Evolutionary conservation across 2,113 vertebrate species (phyloP), one percentile per base, ranked within the genome.

Genomic region (Sphyrna mokarran): DNA sequence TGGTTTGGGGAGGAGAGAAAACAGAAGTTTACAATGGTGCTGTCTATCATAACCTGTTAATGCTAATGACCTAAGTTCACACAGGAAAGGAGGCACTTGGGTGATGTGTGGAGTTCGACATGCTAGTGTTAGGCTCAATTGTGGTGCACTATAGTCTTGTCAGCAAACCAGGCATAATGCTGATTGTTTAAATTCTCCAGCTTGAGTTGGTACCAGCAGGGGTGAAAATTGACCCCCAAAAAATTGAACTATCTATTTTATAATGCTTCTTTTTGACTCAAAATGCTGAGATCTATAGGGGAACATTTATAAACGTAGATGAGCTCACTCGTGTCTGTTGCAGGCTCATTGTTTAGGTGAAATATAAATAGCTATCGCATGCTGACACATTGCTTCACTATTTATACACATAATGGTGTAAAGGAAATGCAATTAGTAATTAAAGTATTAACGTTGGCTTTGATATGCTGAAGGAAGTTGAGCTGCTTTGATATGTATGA

Each of bases 361-460:
- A 58, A 63, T 90, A 58, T 33, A 90, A 90, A 58, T 61, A 61
- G 54, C 54, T 61, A 66, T 93, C 37, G 61, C 89, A 22, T 93
- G 20, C 0, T 66, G 48, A 8, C 48, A 33, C 54, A 10, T 7
- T 89, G 61, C 89, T 66, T 83, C 80, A 83, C 89, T 66, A 37
- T 22, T 66, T 90, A 83, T 66, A 37, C 22, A 40, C 14, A 29
- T n/a, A 93, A 93, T 16, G 63, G 22, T 66, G n/a, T 93, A 37
- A 66, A 90, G 54, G 87, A 33, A 90, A 90, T 90, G 54, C 48
- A 66, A 90, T 90, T 90, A 90, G 54, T 93, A 37, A 91, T 91
- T 93, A 37, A 66, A 93, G 89, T 93, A 37, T 66, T 66, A 93
- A 66, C 0, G 5, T 93, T 91, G 63, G 33, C 63, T 37, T 66